Evolutionary conservation across 2,113 vertebrate species (phyloP).

Genomic region (Synchiropus splendidus): DNA sequence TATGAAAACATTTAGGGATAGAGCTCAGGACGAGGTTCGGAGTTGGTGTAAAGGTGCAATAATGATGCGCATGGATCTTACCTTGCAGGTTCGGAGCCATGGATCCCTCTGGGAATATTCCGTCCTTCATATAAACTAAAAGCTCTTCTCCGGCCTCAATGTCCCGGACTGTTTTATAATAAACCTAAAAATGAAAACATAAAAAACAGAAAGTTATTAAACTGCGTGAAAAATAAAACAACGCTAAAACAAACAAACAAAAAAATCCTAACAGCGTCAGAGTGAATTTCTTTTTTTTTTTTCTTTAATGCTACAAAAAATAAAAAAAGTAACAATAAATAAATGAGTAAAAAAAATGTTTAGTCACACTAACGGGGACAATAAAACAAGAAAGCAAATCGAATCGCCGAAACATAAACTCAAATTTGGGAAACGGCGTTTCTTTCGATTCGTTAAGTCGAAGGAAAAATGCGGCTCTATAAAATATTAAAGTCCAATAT

Average conservation of each 20-base stretch:
- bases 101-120: constrained; percentile 80
- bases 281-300: no score
- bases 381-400: no score
- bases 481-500: background rate
- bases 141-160: constrained; percentile 94
- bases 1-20: no score
- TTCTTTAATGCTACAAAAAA: no score
- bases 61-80: constrained; percentile 74
- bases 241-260: no score
- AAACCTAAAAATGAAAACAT: constrained; percentile 65
- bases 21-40: constrained; percentile 15
- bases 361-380: no score
- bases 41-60: constrained; percentile 68
- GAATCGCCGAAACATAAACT: no score
- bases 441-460: constrained; percentile 1
- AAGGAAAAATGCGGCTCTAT: background rate
- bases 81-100: constrained; percentile 91
- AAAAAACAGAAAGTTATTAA: constrained; percentile 12
- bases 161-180: constrained; percentile 94
- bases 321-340: no score
- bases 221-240: no score
- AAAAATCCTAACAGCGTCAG: no score
- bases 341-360: no score
- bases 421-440: background rate
- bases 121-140: constrained; percentile 91